Percentiles rank a stretch among this genome's conserved stretches.
Evolutionary conservation across 2,797 vertebrate species (phyloP).

Genomic region (Coregonus ussuriensis): DNA sequence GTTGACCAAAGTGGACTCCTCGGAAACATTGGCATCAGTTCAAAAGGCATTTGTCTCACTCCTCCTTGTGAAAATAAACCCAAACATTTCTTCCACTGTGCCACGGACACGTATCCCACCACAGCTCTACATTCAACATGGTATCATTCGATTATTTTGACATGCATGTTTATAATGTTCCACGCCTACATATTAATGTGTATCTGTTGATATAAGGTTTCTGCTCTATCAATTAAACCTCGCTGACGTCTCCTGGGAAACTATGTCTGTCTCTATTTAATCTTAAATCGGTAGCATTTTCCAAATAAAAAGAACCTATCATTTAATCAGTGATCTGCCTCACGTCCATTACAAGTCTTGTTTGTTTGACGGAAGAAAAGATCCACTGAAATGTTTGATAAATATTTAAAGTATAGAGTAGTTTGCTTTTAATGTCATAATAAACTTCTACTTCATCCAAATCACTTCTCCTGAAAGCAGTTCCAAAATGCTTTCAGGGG

Average conservation of each 20-base stretch:
- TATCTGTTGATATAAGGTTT: too few relatives aligned
- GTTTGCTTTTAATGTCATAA: background rate
- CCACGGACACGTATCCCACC: conserved; percentile 27
- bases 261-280: conserved; percentile 24
- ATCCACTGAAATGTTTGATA: background rate
- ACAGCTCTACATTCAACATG: background rate
- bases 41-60: conserved; percentile 55
- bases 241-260: background rate
- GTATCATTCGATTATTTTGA: conserved; percentile 4
- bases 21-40: conserved; percentile 39
- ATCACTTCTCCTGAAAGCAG: conserved; percentile 4
- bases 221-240: conserved; percentile 28
- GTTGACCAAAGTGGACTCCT: conserved; percentile 49
- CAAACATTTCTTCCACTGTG: conserved; percentile 31
- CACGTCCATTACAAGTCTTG: background rate
- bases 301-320: background rate
- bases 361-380: conserved; percentile 14
- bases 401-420: background rate
- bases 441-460: conserved; percentile 1
- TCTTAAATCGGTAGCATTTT: conserved; percentile 13
- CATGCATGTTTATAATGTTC: too few relatives aligned
- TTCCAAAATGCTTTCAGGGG: background rate
- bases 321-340: background rate
- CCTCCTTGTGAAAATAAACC: conserved; percentile 47
- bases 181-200: too few relatives aligned